phyloP scores from a whole-genome alignment of 2,113 vertebrate species.

The Polypterus senegalus region DNA sequence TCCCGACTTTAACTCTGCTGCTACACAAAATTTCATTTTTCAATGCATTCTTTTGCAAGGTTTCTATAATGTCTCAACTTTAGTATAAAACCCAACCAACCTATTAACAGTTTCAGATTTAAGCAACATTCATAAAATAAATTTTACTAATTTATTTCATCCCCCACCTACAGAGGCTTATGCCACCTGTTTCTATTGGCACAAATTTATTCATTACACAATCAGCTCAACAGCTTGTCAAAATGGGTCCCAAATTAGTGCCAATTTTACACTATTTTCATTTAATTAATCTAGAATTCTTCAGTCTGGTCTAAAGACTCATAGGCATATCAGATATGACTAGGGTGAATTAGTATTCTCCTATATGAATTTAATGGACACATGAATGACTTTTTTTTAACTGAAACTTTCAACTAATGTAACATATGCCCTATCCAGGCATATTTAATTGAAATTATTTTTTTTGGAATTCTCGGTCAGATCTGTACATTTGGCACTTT shows the following conservation, averaged over 20 bases:
- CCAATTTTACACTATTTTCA: conserved; percentile 10
- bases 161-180: conserved; percentile 29
- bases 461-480: conserved; percentile 61
- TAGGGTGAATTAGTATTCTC: not conserved
- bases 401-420: too few species aligned
- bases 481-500: conserved; percentile 66
- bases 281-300: conserved; percentile 13
- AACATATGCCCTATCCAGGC: too few species aligned
- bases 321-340: not conserved
- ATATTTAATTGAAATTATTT: conserved; percentile 4
- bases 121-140: too few species aligned
- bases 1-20: too few species aligned
- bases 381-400: too few species aligned
- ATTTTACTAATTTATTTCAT: not conserved
- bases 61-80: not conserved
- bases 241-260: conserved; percentile 16
- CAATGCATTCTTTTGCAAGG: not conserved
- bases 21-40: too few species aligned
- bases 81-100: too few species aligned
- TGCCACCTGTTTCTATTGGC: conserved; percentile 38
- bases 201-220: conserved; percentile 28
- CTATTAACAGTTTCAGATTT: too few species aligned
- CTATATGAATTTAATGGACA: too few species aligned
- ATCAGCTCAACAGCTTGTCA: conserved; percentile 30
- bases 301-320: not conserved